phyloP scores from a whole-genome alignment of 1,140 invertebrate genomes.

The Hesperophylax magnus region DNA sequence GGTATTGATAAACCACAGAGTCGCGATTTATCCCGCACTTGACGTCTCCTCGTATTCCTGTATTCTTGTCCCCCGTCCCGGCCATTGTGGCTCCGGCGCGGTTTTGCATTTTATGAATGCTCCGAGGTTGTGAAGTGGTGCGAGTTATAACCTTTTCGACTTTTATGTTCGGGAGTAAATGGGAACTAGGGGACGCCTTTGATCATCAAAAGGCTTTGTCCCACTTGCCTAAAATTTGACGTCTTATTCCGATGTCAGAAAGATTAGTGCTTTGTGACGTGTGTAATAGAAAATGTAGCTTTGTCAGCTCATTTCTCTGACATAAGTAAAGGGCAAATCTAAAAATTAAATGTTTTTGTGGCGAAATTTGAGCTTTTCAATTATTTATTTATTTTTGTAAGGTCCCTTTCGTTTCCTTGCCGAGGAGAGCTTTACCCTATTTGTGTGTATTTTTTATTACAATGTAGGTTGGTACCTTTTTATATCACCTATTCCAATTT shows the following conservation, averaged over 20 bases:
- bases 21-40: background rate
- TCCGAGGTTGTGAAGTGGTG: constrained; percentile 41
- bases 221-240: constrained; percentile 17
- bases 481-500: too few relatives aligned
- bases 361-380: too few relatives aligned
- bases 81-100: constrained; percentile 41
- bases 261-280: constrained; percentile 15
- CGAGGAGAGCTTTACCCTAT: too few relatives aligned
- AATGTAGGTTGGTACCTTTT: too few relatives aligned
- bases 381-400: too few relatives aligned
- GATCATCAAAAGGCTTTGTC: constrained; percentile 40
- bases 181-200: constrained; percentile 28
- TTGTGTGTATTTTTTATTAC: too few relatives aligned
- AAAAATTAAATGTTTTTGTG: too few relatives aligned
- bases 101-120: constrained; percentile 57
- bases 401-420: too few relatives aligned
- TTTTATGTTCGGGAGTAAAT: constrained; percentile 38
- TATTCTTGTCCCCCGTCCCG: background rate
- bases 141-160: constrained; percentile 53
- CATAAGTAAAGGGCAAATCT: too few relatives aligned
- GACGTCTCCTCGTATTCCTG: background rate
- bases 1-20: constrained; percentile 47
- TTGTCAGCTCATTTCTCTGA: background rate
- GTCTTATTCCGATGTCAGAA: constrained; percentile 24
- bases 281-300: constrained; percentile 9